Evolutionary conservation across 2,113 vertebrate genomes (phyloP).

Genomic region (Delphinapterus leucas): DNA sequence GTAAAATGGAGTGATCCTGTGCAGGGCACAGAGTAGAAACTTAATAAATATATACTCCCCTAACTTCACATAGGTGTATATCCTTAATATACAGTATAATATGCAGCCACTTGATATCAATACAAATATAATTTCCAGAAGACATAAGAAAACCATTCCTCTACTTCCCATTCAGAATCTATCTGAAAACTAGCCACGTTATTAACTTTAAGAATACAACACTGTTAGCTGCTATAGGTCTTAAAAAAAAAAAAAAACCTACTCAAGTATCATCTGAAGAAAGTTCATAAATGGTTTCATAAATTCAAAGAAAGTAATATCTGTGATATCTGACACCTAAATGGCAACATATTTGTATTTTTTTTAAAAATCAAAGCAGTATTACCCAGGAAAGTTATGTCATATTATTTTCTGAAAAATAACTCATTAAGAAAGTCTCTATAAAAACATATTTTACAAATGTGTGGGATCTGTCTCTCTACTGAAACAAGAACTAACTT

Average conservation of each 20-base stretch:
- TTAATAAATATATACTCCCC: not conserved
- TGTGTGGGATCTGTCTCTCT: constrained; percentile 63
- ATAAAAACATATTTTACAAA: constrained; percentile 58
- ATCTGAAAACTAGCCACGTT: not conserved
- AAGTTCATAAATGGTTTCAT: constrained; percentile 1
- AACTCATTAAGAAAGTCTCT: constrained; percentile 48
- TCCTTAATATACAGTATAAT: not conserved
- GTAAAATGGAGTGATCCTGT: not conserved
- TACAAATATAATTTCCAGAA: constrained; percentile 23
- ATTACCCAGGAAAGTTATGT: constrained; percentile 25
- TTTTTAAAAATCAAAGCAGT: not conserved
- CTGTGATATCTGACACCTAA: not conserved
- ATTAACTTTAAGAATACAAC: constrained; percentile 4
- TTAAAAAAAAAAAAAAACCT: not conserved
- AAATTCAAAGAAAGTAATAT: constrained; percentile 22
- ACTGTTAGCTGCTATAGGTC: not conserved
- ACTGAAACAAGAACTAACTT: constrained; percentile 62
- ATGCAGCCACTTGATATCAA: not conserved
- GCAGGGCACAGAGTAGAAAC: not conserved
- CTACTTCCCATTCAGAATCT: constrained; percentile 28
- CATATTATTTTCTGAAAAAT: constrained; percentile 53
- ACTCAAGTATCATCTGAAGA: not conserved
- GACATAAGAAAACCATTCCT: not conserved
- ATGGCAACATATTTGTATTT: not conserved
- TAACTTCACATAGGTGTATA: not conserved